Base-by-base conservation (phyloP, 2,888 invertebrate species). In the Drosophila greeni region DNA sequence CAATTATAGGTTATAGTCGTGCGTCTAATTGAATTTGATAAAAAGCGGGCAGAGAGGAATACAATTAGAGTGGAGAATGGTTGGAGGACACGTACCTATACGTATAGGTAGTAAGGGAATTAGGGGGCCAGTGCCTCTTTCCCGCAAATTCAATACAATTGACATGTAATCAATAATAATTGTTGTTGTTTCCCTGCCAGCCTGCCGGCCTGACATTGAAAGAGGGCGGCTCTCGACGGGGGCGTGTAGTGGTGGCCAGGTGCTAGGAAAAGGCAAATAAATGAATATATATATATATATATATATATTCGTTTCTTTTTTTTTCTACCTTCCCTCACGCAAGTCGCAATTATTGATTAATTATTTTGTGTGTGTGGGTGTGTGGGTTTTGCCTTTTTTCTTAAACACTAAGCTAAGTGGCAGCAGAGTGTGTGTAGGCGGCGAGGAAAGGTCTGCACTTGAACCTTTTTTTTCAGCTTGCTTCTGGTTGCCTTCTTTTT, bases 101-200 rank as follows among this genome's bases (percentile, higher is more conserved):
- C 7, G 40, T 56, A 7, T 39, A 20, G 4, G 18, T 43, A 26
- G 33, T 33, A 58, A 26, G 36, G 64, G 49, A 48, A 62, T 31
- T 36, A n/a, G 36, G 54, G 26, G 37, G 39, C 42, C 11, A 31
- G 37, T 33, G n/a, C 54, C 57, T 33, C 66, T 61, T 42, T 51
- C 40, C 31, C 16, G 48, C 52, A 67, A 66, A 58, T 69, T 73
- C 72, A 56, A 64, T 74, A 69, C 65, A 74, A 83, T 72, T 81
- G 75, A 68, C 82, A 67, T 84, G 76, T 78, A 80, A 80, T 80
- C 79, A 80, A 80, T 80, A 80, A 85, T 83, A 67, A 83, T 82
- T 82, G 53, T 62, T 65, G 65, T 66, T 71, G 36, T 53, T 56
- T 18, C 23, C 2, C 23, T 49, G n/a, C 43, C 9, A 34, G 48